phyloP scores from a whole-genome alignment of 2,797 vertebrate genomes.

The Oreonectes daqikongensis region DNA sequence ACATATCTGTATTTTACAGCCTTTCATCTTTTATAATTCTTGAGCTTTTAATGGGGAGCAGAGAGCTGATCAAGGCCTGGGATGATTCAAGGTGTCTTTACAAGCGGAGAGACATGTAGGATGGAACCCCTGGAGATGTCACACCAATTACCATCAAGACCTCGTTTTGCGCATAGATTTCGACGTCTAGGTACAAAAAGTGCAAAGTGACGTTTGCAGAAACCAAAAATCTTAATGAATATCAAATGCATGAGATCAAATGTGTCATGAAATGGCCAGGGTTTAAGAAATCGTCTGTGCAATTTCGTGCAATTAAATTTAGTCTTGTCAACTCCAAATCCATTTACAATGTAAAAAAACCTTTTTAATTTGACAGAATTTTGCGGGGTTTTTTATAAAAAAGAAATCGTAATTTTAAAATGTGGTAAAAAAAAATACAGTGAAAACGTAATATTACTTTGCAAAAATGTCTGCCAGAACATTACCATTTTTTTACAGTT shows the following conservation, averaged over 20 bases:
- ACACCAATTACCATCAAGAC: slow-evolving; percentile 39
- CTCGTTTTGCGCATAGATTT: slow-evolving; percentile 14
- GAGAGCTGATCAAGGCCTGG: slow-evolving; percentile 48
- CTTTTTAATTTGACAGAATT: no score
- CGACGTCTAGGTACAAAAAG: slow-evolving; percentile 22
- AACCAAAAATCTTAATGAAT: background rate
- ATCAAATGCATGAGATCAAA: background rate
- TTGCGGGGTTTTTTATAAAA: no score
- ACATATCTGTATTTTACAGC: slow-evolving; percentile 19
- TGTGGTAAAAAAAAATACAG: no score
- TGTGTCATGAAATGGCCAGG: no score
- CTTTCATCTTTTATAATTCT: slow-evolving; percentile 46
- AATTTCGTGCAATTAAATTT: no score
- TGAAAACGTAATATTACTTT: no score
- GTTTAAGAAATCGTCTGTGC: no score
- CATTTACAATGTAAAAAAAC: no score
- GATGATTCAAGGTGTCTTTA: slow-evolving; percentile 42
- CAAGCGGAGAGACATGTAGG: slow-evolving; percentile 18
- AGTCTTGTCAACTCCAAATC: no score
- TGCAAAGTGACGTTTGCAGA: slow-evolving; percentile 12
- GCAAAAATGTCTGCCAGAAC: no score
- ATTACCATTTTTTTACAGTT: no score
- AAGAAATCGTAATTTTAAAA: no score
- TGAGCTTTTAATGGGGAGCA: slow-evolving; percentile 29
- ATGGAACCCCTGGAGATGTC: slow-evolving; percentile 36